phyloP scores from a whole-genome alignment of 1,140 invertebrate species.

The Plodia interpunctella region DNA sequence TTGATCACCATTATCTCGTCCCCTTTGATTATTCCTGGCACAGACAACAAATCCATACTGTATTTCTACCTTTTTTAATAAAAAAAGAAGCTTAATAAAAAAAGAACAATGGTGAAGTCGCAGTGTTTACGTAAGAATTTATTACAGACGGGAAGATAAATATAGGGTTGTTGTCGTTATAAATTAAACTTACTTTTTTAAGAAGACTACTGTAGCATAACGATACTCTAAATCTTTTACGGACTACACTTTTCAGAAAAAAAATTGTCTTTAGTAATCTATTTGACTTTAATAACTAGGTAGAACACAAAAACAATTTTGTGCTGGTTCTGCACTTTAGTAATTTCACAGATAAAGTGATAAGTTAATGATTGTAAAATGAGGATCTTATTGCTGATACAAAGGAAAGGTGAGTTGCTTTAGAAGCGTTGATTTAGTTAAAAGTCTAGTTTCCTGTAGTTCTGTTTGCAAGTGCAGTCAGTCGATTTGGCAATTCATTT shows the following conservation, averaged over 20 bases:
- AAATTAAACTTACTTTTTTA: too few species aligned
- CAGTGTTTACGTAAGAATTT: constrained; percentile 2
- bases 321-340: too few species aligned
- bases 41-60: constrained; percentile 39
- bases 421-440: background rate
- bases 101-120: constrained; percentile 9
- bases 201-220: too few species aligned
- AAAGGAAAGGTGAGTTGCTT: background rate
- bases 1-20: constrained; percentile 99
- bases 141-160: background rate
- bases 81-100: constrained; percentile 14
- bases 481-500: constrained; percentile 14
- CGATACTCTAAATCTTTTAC: too few species aligned
- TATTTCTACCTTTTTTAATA: constrained; percentile 21
- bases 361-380: background rate
- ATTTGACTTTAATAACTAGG: too few species aligned
- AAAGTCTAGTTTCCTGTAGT: background rate
- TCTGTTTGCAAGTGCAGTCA: constrained; percentile 14
- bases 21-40: constrained; percentile 94
- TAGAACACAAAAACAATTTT: too few species aligned
- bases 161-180: background rate
- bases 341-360: too few species aligned
- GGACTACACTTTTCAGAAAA: too few species aligned
- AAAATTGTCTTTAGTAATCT: too few species aligned
- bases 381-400: background rate